Percentiles rank a stretch among this genome's conserved stretches.
phyloP scores from a whole-genome alignment of 2,113 vertebrate species.

The Chamaea fasciata region DNA sequence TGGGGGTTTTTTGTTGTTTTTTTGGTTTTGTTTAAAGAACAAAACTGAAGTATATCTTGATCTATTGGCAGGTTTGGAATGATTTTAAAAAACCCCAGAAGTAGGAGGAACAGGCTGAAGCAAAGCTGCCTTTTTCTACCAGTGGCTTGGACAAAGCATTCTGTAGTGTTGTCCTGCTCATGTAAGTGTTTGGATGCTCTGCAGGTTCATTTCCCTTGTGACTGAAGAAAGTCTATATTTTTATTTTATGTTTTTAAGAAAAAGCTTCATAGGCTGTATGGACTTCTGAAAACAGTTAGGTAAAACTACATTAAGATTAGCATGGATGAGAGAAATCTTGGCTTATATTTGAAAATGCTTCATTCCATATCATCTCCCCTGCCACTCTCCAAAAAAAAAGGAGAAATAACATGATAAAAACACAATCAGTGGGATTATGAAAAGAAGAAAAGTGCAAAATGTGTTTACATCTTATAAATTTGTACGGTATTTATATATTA shows the following conservation, averaged over 20 bases:
- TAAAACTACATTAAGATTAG: not conserved
- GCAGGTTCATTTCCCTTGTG: not conserved
- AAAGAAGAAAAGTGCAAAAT: not conserved
- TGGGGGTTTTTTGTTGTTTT: too few species aligned
- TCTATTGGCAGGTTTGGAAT: not conserved
- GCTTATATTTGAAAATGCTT: not conserved
- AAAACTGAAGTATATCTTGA: not conserved
- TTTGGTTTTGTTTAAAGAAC: not conserved
- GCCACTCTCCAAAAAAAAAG: not conserved
- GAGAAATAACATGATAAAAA: not conserved
- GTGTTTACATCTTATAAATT: not conserved
- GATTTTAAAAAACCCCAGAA: not conserved
- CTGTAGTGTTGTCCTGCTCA: not conserved
- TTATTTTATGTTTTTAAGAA: not conserved
- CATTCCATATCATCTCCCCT: fast-evolving
- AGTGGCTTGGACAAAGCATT: not conserved
- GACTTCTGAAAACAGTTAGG: not conserved
- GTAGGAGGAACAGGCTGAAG: not conserved
- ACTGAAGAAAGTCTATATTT: not conserved
- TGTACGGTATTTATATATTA: not conserved
- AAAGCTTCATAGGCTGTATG: not conserved
- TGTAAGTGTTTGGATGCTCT: fast-evolving
- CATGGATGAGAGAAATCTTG: not conserved
- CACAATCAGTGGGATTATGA: not conserved
- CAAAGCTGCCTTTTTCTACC: not conserved